phyloP scores from a whole-genome alignment of 2,113 vertebrate genomes.

The Nycticryphes semicollaris region DNA sequence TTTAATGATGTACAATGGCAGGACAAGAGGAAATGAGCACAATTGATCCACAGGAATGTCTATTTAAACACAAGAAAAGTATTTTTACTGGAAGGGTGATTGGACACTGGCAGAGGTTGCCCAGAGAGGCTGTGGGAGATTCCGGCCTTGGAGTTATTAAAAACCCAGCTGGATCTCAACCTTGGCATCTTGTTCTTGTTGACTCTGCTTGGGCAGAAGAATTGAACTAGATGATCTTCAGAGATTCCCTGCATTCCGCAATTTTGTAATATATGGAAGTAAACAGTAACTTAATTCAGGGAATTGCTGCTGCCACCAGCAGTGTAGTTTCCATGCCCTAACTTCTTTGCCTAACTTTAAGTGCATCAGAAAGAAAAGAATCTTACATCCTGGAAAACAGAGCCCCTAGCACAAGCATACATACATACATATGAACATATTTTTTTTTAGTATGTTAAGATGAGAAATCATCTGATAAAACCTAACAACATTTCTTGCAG shows the following conservation, averaged over 20 bases:
- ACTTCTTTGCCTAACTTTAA: neutral
- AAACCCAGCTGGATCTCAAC: neutral
- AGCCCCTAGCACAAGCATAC: neutral
- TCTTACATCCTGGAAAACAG: neutral
- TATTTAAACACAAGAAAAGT: neutral
- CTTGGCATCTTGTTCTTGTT: neutral
- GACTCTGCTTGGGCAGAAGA: neutral
- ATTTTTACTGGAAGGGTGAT: neutral
- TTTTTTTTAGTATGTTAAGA: neutral
- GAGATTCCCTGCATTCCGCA: neutral
- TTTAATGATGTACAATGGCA: neutral
- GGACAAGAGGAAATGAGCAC: neutral
- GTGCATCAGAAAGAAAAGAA: neutral
- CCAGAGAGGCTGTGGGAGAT: neutral
- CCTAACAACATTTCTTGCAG: neutral
- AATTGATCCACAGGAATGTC: neutral
- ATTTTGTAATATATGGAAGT: neutral
- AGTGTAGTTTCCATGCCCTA: neutral
- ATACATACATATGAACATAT: fast-evolving
- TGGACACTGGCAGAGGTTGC: neutral
- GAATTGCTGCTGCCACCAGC: neutral
- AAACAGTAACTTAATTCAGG: neutral
- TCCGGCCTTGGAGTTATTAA: neutral
- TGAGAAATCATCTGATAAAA: neutral
- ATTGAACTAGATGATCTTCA: neutral